Evolutionary conservation across 1,140 invertebrate genomes (phyloP).

Genomic region (Hycleus phaleratus): DNA sequence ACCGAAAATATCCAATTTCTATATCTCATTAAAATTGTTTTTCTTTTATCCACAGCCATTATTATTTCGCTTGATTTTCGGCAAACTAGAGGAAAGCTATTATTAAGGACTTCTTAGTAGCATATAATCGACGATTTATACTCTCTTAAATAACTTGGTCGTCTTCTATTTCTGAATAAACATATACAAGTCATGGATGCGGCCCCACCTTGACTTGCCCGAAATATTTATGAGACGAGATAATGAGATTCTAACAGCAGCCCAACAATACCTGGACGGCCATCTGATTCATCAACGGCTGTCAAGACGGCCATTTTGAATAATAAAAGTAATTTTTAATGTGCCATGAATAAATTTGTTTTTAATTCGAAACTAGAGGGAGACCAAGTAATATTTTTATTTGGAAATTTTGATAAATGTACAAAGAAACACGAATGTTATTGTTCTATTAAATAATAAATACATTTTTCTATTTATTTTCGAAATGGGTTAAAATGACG

Average conservation of each 20-base stretch:
- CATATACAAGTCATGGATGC: too few relatives aligned
- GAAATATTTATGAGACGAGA: slow-evolving; percentile 21
- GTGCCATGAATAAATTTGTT: slow-evolving; percentile 20
- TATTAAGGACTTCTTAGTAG: slow-evolving; percentile 21
- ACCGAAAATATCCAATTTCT: background rate
- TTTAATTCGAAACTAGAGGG: background rate
- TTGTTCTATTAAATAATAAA: too few relatives aligned
- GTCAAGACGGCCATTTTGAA: slow-evolving; percentile 25
- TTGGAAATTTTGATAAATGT: too few relatives aligned
- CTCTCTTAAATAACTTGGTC: background rate
- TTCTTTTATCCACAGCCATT: background rate
- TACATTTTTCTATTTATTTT: too few relatives aligned
- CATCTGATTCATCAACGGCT: slow-evolving; percentile 21
- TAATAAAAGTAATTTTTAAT: slow-evolving; percentile 22
- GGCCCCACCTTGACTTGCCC: slow-evolving; percentile 17
- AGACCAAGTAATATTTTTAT: too few relatives aligned
- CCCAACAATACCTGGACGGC: slow-evolving; percentile 16
- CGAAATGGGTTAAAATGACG: too few relatives aligned
- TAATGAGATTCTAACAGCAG: slow-evolving; percentile 26
- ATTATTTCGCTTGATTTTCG: background rate
- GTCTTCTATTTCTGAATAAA: too few relatives aligned
- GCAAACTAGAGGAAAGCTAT: slow-evolving; percentile 13
- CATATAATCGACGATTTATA: slow-evolving; percentile 20
- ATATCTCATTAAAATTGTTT: slow-evolving; percentile 8
- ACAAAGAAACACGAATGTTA: too few relatives aligned